A percentile compares a stretch with the other conserved stretches of the same genome.
phyloP scores from a whole-genome alignment of 2,113 vertebrate genomes.

The Platysteira castanea region DNA sequence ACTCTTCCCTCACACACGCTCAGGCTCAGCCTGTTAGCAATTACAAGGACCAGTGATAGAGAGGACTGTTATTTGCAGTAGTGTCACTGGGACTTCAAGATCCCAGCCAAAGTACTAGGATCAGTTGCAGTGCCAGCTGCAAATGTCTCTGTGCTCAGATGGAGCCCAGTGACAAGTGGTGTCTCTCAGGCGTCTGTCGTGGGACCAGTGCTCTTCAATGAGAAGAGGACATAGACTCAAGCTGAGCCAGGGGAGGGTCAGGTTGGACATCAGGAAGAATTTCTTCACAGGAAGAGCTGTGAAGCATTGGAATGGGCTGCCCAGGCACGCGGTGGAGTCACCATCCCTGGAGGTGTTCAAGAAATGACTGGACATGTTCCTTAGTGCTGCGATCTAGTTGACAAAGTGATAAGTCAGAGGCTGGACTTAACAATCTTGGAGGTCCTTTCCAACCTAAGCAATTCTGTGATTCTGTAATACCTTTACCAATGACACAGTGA shows the following conservation, averaged over 20 bases:
- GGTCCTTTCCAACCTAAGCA: neutral
- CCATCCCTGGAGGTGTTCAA: neutral
- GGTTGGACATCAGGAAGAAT: neutral
- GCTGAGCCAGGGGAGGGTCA: neutral
- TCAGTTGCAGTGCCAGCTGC: neutral
- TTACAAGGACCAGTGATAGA: neutral
- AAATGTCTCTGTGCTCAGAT: neutral
- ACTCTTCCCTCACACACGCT: neutral
- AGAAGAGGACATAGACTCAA: neutral
- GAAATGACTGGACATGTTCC: neutral
- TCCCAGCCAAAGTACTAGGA: neutral
- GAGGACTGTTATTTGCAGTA: neutral
- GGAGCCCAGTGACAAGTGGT: neutral
- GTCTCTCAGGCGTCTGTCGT: neutral
- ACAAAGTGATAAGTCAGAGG: neutral
- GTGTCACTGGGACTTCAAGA: neutral
- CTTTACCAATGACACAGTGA: neutral
- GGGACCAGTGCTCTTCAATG: neutral
- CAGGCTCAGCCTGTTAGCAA: neutral
- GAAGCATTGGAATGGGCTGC: neutral
- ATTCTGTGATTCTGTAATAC: neutral
- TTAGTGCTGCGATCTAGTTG: neutral
- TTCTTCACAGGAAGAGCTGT: neutral
- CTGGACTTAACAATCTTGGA: neutral
- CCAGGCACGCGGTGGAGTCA: accelerated